Conservation (phyloP, 2,888 invertebrate species). For the Dione juno region DNA sequence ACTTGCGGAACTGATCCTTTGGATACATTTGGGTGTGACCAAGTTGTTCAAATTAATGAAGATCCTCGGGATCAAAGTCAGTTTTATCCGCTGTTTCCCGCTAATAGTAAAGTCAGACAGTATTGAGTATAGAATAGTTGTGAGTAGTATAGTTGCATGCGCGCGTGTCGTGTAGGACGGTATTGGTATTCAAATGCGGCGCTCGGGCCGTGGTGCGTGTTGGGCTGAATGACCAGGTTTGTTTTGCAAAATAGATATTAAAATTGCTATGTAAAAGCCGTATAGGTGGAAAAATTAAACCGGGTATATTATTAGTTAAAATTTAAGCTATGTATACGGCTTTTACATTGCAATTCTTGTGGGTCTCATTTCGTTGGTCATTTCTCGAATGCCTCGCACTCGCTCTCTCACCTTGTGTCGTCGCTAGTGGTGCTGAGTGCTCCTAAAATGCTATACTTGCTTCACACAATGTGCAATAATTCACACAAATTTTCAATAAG, state of each 20-base stretch:
- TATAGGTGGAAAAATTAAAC: conserved; percentile 18
- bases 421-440: conserved; percentile 81
- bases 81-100: conserved; percentile 75
- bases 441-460: conserved; percentile 76
- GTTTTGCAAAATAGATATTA: conserved; percentile 29
- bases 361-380: conserved; percentile 43
- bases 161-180: conserved; percentile 83
- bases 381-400: conserved; percentile 67
- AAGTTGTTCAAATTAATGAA: conserved; percentile 54
- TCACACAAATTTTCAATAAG: neutral
- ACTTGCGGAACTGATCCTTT: conserved; percentile 70
- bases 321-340: conserved; percentile 26
- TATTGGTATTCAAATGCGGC: conserved; percentile 90
- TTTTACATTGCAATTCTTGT: conserved; percentile 39
- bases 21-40: conserved; percentile 62
- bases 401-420: conserved; percentile 83
- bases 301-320: conserved; percentile 20
- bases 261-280: conserved; percentile 40
- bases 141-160: conserved; percentile 80
- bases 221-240: conserved; percentile 53
- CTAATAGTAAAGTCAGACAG: conserved; percentile 80
- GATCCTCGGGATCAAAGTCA: conserved; percentile 73
- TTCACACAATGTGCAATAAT: conserved; percentile 56
- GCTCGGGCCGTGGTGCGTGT: conserved; percentile 80
- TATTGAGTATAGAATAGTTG: conserved; percentile 81